A percentile compares a stretch with the other conserved stretches of the same genome.
Conservation (phyloP, 2,113 vertebrate genomes). For the Solea senegalensis region DNA sequence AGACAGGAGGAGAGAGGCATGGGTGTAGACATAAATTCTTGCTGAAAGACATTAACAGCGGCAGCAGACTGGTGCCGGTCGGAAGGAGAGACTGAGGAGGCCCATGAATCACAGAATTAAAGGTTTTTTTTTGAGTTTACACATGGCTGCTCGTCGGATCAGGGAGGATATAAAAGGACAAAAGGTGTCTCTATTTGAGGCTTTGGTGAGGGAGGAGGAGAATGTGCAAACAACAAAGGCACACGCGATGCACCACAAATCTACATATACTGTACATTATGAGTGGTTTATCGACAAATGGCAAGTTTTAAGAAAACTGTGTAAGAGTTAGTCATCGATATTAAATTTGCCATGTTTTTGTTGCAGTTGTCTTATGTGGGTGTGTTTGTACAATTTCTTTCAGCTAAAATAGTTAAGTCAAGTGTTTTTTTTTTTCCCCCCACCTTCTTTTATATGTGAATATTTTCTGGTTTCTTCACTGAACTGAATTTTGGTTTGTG, state of each 20-base stretch:
- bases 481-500: no score
- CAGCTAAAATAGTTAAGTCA: no score
- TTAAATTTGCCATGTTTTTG: no score
- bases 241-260: not conserved
- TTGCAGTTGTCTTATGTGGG: no score
- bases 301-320: not conserved
- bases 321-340: no score
- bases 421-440: no score
- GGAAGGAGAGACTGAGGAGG: slow-evolving; percentile 49
- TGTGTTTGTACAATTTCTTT: no score
- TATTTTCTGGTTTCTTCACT: no score
- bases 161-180: slow-evolving; percentile 53
- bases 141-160: slow-evolving; percentile 54
- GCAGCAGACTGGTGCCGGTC: slow-evolving; percentile 67
- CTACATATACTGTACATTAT: not conserved
- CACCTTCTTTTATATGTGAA: no score
- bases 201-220: slow-evolving; percentile 11
- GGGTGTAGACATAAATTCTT: slow-evolving; percentile 71
- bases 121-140: slow-evolving; percentile 64
- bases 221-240: slow-evolving; percentile 21
- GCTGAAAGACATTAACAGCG: slow-evolving; percentile 67
- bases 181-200: slow-evolving; percentile 52
- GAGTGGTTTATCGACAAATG: not conserved
- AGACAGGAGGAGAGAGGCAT: slow-evolving; percentile 60
- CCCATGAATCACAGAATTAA: slow-evolving; percentile 70